Conservation (phyloP, 2,797 vertebrate genomes). For the Melanogrammus aeglefinus region DNA sequence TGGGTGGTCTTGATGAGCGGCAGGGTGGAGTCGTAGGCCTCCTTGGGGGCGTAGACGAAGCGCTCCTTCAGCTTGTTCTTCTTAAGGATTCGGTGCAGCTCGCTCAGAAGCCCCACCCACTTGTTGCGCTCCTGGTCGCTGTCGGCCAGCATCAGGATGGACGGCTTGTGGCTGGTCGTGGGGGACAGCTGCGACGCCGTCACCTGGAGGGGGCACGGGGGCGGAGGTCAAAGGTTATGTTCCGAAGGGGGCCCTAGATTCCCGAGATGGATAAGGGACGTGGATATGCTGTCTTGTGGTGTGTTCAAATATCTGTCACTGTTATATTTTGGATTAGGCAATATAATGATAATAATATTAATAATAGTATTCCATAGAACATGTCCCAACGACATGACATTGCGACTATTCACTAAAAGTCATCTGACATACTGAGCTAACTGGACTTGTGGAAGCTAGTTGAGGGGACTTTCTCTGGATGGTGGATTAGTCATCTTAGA, state of each 20-base stretch:
- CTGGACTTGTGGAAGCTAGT: not conserved
- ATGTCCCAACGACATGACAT: too few species aligned
- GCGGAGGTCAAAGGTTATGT: not conserved
- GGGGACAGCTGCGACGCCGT: constrained; percentile 92
- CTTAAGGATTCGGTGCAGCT: constrained; percentile 93
- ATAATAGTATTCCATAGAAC: not conserved
- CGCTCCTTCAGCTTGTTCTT: constrained; percentile 98
- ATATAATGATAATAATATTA: too few species aligned
- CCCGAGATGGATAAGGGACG: too few species aligned
- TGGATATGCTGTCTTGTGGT: too few species aligned
- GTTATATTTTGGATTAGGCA: not conserved
- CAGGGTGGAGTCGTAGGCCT: constrained; percentile 95
- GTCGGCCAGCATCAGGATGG: constrained; percentile 92
- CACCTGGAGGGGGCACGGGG: constrained; percentile 71
- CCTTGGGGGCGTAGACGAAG: constrained; percentile 93
- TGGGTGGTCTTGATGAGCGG: constrained; percentile 98
- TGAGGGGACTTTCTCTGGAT: constrained; percentile 78
- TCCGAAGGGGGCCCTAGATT: too few species aligned
- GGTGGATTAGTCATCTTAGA: not conserved
- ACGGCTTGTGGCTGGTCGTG: constrained; percentile 87
- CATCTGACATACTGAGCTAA: not conserved
- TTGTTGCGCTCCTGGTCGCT: constrained; percentile 93
- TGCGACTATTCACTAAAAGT: too few species aligned
- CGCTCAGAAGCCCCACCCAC: constrained; percentile 93
- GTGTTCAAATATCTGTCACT: not conserved